Evolutionary conservation across 1,140 invertebrate genomes (phyloP), one percentile per base, ranked within the genome.

Genomic region (Bombus huntii): DNA sequence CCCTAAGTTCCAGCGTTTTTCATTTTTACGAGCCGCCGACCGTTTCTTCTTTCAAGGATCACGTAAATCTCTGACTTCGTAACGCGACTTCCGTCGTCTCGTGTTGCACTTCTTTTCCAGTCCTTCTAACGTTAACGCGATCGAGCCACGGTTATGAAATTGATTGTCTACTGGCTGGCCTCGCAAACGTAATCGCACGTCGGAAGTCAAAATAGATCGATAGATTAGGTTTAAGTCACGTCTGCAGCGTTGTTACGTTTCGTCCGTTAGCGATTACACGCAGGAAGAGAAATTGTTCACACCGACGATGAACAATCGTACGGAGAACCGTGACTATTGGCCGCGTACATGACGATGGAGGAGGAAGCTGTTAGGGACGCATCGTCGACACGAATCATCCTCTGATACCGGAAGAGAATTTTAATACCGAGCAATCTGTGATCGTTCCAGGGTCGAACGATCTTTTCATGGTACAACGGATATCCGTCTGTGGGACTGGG

Each of bases 401-500:
- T 68, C 34, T 34, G 9, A 4, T 53, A 53, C 18, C 47, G 47
- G 47, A 53, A 53, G 18, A 53, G 18, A 53, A 53, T 22, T 39
- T 70, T 62, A 39, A 53, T 44, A 31, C 6, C 44, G 34, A 6
- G 15, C 4, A 22, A 59, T 34, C 42, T 12, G 8, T 5, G 42
- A 57, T n/a, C 2, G 8, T 96, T 96, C 76, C 93, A 98, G 98
- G 96, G 96, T 73, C 96, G 96, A 91, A 96, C 95, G 68, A 96
- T 98, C 44, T 97, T 97, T 92, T 97, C 97, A n/a, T 98, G 97
- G 97, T 97, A 97, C 92, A 97, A 98, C 91, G 97, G 97, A 83
- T 96, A 96, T 42, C 96, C 97, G 34, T 96, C 96, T 57, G 96
- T 96, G 65, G 96, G 96, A 44, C 97, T 97, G 86, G 96, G 97